Percentiles rank a stretch among this genome's conserved stretches.
Evolutionary conservation across 2,797 vertebrate species (phyloP).

Genomic region (Discoglossus pictus): DNA sequence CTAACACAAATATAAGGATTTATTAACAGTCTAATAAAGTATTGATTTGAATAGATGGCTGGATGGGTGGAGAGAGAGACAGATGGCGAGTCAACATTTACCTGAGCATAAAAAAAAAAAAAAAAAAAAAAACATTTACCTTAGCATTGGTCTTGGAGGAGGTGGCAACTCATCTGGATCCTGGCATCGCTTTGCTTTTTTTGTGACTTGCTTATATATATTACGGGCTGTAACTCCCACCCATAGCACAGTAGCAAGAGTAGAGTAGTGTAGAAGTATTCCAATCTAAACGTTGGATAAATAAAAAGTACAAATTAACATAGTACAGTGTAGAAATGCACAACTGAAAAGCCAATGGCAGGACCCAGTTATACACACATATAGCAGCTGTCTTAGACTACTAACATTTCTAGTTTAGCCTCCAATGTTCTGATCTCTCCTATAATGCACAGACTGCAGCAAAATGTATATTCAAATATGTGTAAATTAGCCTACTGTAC

Average conservation of each 20-base stretch:
- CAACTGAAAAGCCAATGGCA: too few species aligned
- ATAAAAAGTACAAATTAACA: constrained; percentile 34
- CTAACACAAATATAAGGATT: neutral
- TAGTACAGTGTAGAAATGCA: too few species aligned
- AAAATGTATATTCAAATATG: neutral
- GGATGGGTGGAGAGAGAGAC: too few species aligned
- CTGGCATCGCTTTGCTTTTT: constrained; percentile 89
- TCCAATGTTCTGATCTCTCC: too few species aligned
- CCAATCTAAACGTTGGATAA: constrained; percentile 78
- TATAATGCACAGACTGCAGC: neutral
- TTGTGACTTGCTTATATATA: constrained; percentile 96
- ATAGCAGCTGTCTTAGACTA: too few species aligned
- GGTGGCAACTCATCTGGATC: constrained; percentile 92
- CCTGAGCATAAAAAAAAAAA: too few species aligned
- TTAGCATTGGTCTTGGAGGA: constrained; percentile 93
- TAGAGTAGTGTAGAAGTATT: constrained; percentile 95
- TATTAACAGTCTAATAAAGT: neutral
- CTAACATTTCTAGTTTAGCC: too few species aligned
- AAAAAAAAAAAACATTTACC: constrained; percentile 80
- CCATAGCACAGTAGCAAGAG: constrained; percentile 92
- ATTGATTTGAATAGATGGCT: too few species aligned
- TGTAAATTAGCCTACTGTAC: too few species aligned
- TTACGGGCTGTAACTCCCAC: constrained; percentile 94
- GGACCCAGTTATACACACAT: too few species aligned
- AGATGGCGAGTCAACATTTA: too few species aligned